These are phyloP conservation scores for Euphonia xanthogaster DNA, from an alignment of 2,797 vertebrate genomes.

Conservation along the genomic window DNA sequence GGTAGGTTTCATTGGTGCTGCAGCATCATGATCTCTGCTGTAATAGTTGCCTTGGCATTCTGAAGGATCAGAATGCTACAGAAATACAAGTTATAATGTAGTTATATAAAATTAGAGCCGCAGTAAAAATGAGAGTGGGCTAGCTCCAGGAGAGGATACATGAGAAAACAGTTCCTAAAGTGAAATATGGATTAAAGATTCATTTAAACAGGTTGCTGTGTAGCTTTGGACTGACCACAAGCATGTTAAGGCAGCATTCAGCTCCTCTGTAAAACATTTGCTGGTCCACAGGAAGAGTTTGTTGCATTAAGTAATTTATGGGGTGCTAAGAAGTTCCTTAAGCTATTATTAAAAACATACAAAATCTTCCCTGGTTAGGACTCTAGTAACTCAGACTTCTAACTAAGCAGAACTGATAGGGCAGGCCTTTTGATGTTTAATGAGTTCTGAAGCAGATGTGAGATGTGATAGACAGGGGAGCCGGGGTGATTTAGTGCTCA, in stretches of 20 bases:
- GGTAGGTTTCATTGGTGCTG: neutral
- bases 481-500: slow-evolving; percentile 75
- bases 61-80: neutral
- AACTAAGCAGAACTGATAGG: slow-evolving; percentile 83
- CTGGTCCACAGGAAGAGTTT: slow-evolving; percentile 78
- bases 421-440: slow-evolving; percentile 82
- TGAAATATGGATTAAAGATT: slow-evolving; percentile 43
- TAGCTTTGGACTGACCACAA: slow-evolving; percentile 57
- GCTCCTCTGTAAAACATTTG: slow-evolving; percentile 64
- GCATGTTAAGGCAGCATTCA: slow-evolving; percentile 57
- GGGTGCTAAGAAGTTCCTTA: slow-evolving; percentile 84
- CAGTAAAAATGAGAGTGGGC: slow-evolving; percentile 27
- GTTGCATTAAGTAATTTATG: slow-evolving; percentile 82
- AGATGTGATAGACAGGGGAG: slow-evolving; percentile 76
- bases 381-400: slow-evolving; percentile 78
- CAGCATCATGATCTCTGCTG: neutral
- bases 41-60: neutral
- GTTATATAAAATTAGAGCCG: slow-evolving; percentile 39
- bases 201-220: slow-evolving; percentile 46
- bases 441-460: slow-evolving; percentile 82
- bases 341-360: slow-evolving; percentile 83
- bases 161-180: slow-evolving; percentile 31
- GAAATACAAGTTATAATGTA: slow-evolving; percentile 25
- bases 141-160: neutral
- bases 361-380: slow-evolving; percentile 76